phyloP scores from a whole-genome alignment of 2,888 invertebrate species.

The Cataglyphis altisquamis region DNA sequence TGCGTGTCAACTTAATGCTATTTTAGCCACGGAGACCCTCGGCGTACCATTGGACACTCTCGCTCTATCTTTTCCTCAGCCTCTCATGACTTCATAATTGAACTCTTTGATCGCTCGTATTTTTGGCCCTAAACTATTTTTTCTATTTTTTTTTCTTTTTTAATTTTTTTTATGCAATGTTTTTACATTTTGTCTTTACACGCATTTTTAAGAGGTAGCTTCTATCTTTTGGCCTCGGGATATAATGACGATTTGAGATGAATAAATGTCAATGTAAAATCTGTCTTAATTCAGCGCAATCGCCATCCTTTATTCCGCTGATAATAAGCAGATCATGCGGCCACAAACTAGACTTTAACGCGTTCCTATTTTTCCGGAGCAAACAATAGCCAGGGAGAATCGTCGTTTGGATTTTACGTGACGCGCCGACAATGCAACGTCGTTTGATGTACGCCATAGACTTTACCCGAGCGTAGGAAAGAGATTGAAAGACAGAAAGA shows the following conservation, averaged over 20 bases:
- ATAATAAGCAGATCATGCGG: constrained; percentile 34
- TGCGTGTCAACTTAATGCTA: constrained; percentile 82
- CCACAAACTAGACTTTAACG: constrained; percentile 33
- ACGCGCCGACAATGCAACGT: constrained; percentile 36
- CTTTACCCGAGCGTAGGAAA: not conserved
- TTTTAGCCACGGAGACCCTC: constrained; percentile 76
- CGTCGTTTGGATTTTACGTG: constrained; percentile 41
- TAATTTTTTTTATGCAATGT: not conserved
- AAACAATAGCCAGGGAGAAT: constrained; percentile 26
- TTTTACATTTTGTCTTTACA: not conserved
- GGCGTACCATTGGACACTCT: constrained; percentile 49
- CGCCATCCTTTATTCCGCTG: not conserved
- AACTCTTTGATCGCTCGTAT: not conserved
- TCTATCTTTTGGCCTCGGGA: not conserved
- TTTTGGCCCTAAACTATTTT: not conserved
- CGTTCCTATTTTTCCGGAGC: constrained; percentile 35
- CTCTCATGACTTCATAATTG: constrained; percentile 21
- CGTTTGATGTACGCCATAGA: constrained; percentile 38
- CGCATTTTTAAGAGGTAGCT: not conserved
- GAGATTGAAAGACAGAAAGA: constrained; percentile 15
- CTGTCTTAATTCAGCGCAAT: not conserved
- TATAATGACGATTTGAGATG: constrained; percentile 4
- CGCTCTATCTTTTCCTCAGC: not conserved
- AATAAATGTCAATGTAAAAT: constrained; percentile 41
- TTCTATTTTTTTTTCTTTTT: not conserved